Evolutionary conservation across 2,113 vertebrate species (phyloP).

Genomic region (cat (Felis catus)): DNA sequence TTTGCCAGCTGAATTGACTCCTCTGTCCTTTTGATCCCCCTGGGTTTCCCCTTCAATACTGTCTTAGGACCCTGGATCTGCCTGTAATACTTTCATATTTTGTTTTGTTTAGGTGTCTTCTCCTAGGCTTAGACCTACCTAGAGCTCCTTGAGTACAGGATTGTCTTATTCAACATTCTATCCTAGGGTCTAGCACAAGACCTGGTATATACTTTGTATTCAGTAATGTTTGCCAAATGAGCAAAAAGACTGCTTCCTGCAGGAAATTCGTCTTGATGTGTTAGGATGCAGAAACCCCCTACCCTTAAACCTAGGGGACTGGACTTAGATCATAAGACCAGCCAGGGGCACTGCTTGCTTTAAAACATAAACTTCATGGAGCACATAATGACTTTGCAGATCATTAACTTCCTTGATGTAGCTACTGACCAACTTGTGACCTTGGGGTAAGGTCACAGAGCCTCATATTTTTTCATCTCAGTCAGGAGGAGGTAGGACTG

Average conservation of each 20-base stretch:
- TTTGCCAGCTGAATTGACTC: not conserved
- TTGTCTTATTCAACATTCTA: not conserved
- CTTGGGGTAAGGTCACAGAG: conserved; percentile 69
- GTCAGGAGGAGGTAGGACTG: conserved; percentile 15
- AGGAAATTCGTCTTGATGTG: conserved; percentile 51
- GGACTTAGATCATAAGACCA: conserved; percentile 63
- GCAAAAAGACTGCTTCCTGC: conserved; percentile 47
- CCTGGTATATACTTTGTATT: not conserved
- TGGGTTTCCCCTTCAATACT: not conserved
- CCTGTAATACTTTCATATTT: not conserved
- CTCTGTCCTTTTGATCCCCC: not conserved
- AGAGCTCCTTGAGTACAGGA: not conserved
- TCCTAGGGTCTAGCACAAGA: not conserved
- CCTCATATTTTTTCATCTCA: conserved; percentile 34
- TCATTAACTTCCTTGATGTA: conserved; percentile 76
- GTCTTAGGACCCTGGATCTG: not conserved
- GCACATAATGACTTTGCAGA: conserved; percentile 78
- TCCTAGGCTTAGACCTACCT: not conserved
- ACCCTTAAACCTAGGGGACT: conserved; percentile 57
- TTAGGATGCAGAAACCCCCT: conserved; percentile 35
- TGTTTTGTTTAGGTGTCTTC: not conserved
- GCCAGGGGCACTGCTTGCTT: conserved; percentile 57
- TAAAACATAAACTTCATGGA: conserved; percentile 71
- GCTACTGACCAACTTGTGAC: conserved; percentile 72
- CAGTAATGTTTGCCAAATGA: conserved; percentile 47